These are phyloP conservation scores for Tanytarsus gracilentus DNA, from an alignment of 2,888 invertebrate genomes.

Conservation along the genomic window DNA sequence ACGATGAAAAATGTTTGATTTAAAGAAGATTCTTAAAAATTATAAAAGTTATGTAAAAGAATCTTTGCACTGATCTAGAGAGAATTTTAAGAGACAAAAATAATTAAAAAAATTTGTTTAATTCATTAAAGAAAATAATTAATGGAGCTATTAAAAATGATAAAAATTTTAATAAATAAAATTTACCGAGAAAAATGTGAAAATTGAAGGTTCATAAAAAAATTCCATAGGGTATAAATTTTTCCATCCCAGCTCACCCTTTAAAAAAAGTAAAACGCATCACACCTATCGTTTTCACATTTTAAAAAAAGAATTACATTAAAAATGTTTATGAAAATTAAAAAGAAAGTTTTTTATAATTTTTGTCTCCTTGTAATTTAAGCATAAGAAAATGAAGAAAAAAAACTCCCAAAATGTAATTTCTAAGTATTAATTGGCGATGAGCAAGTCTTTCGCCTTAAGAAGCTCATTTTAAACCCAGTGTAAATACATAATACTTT, in stretches of 20 bases:
- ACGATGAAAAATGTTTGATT: too few species aligned
- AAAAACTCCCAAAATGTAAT: not conserved
- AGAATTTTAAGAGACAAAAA: conserved; percentile 21
- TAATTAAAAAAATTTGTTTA: conserved; percentile 10
- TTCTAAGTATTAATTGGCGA: conserved; percentile 4
- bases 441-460: not conserved
- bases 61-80: conserved; percentile 19
- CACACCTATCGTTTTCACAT: too few species aligned
- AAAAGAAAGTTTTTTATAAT: not conserved
- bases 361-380: not conserved
- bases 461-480: conserved; percentile 3
- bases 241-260: too few species aligned
- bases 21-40: too few species aligned
- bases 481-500: conserved; percentile 10
- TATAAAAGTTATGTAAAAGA: not conserved
- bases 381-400: not conserved
- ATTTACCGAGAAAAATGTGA: not conserved
- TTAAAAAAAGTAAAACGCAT: too few species aligned
- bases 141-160: conserved; percentile 25
- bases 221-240: too few species aligned
- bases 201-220: not conserved
- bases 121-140: conserved; percentile 3
- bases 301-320: too few species aligned
- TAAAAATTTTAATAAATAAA: conserved; percentile 16
- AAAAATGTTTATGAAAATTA: not conserved